Base-by-base conservation (phyloP, 2,113 vertebrate species). In the Bubo blakistoni region DNA sequence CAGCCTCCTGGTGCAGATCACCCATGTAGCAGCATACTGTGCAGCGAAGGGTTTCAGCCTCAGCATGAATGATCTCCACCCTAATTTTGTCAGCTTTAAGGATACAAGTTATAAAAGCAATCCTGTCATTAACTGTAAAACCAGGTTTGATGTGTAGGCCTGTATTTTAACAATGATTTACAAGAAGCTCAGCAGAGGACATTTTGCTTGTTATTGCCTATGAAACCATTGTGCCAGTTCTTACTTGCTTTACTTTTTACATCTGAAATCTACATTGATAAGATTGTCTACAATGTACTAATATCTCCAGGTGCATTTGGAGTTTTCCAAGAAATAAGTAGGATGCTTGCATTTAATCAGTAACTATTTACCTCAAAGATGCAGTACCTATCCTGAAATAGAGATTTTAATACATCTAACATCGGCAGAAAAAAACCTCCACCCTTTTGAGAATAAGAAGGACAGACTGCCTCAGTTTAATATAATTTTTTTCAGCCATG, bases 341-440 rank as follows among this genome's bases (percentile, higher is more conserved):
- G 70, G 59, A 73, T 59, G 55, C 59, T 96, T 93, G 42, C 69
- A 89, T 97, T 92, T 93, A 86, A 80, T 72, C 32, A 32, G 49
- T 78, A 40, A 29, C 92, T 94, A 67, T 80, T 62, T 51, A 83
- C 52, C 81, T 76, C 16, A n/a, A 46, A 86, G 82, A 94, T 51
- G 34, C 4, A 26, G 46, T 16, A 69, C 13, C 21, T 91, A 58
- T 88, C 40, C 80, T 80, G 73, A 96, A 94, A 97, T 5, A 67
- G 86, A 97, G 90, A 81, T 78, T 87, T 95, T 94, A 92, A 95
- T 95, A 96, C 95, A 96, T 80, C n/a, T 46, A 91, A 66, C 15
- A 74, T 42, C 65, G 11, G 62, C 70, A 72, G 70, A 69, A 92
- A 74, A 92, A 78, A 80, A 26, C 9, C 15, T 76, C 34, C 25